Evolutionary conservation across 2,888 invertebrate species (phyloP).

Genomic region (Arrhopalites spinosus): DNA sequence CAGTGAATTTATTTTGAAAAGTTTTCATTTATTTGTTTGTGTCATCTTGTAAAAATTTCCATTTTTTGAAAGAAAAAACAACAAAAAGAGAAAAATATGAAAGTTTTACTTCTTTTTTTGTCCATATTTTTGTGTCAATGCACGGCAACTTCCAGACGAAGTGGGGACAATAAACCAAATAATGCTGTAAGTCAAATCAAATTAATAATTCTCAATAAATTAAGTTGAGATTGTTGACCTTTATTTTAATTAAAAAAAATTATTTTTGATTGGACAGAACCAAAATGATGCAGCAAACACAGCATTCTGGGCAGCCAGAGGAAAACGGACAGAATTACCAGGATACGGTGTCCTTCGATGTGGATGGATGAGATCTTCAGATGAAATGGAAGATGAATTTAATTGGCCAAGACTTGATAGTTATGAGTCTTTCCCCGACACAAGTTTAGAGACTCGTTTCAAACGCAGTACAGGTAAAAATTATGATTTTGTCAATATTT

Average conservation of each 20-base stretch:
- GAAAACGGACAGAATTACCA: background rate
- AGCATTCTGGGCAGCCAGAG: slow-evolving; percentile 6
- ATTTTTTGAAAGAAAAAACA: background rate
- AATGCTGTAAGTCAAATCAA: background rate
- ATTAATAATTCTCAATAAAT: background rate
- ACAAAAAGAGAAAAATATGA: background rate
- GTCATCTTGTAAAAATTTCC: too few relatives aligned
- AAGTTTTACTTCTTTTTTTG: background rate
- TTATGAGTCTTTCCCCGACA: background rate
- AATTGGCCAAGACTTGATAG: background rate
- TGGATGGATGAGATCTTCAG: background rate
- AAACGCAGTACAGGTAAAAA: background rate
- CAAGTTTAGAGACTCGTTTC: background rate
- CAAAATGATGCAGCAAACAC: background rate
- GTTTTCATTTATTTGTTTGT: background rate
- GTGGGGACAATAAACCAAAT: background rate
- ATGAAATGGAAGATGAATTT: background rate
- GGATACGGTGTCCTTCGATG: background rate
- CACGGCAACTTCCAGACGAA: background rate
- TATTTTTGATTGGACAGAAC: too few relatives aligned
- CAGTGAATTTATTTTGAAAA: background rate
- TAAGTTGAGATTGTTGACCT: too few relatives aligned
- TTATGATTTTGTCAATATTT: too few relatives aligned
- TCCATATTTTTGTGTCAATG: background rate
- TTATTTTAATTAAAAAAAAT: too few relatives aligned